Evolutionary conservation across 1,140 invertebrate species (phyloP).

Genomic region (Cotesia chilonis): DNA sequence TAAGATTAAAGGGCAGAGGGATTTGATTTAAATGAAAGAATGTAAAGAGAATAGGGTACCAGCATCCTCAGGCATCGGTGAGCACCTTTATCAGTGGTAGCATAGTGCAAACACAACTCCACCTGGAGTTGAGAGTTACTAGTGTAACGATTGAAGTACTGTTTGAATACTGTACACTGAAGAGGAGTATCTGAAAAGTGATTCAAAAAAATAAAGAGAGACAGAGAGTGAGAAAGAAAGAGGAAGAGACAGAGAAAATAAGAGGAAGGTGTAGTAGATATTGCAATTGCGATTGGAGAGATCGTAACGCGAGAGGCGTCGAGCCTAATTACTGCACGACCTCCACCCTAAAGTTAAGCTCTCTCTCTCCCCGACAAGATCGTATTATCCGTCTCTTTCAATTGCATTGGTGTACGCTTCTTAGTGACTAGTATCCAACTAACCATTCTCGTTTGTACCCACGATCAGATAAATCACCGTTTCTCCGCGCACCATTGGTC

Average conservation of each 20-base stretch:
- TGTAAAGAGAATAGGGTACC: slow-evolving; percentile 3
- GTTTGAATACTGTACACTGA: slow-evolving; percentile 1
- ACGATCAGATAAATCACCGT: slow-evolving; percentile 37
- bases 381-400: too few species aligned
- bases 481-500: slow-evolving; percentile 23
- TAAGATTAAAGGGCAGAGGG: too few species aligned
- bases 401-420: too few species aligned
- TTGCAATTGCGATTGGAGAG: slow-evolving; percentile 21
- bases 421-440: background rate
- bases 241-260: background rate
- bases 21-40: too few species aligned
- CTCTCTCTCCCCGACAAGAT: background rate
- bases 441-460: slow-evolving; percentile 6
- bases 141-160: slow-evolving; percentile 7
- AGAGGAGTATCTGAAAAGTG: background rate
- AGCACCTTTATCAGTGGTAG: background rate
- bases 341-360: background rate
- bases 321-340: slow-evolving; percentile 37
- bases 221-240: background rate
- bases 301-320: slow-evolving; percentile 22
- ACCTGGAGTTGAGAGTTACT: background rate
- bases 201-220: background rate
- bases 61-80: background rate
- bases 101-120: background rate
- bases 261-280: slow-evolving; percentile 6